Conservation (phyloP, 2,888 invertebrate genomes). For the Lochmaea crataegi region DNA sequence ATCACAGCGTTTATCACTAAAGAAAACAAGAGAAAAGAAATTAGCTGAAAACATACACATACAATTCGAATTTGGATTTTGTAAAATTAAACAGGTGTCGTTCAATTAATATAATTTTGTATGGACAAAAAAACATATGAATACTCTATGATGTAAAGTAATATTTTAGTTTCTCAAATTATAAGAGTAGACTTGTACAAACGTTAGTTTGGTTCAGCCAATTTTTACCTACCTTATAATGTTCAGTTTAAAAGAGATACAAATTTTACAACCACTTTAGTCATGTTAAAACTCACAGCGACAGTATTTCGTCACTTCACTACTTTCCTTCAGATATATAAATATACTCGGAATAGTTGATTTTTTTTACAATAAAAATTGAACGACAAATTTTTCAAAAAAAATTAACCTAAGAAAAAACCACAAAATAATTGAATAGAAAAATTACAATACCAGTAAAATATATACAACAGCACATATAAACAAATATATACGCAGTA, state of each 20-base stretch:
- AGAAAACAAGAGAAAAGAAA: conserved; percentile 18
- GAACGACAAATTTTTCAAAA: not conserved
- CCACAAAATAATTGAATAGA: not conserved
- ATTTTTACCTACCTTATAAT: too few relatives aligned
- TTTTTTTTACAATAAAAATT: not conserved
- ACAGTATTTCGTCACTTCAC: too few relatives aligned
- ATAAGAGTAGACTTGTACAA: too few relatives aligned
- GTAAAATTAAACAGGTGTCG: not conserved
- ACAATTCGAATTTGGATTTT: not conserved
- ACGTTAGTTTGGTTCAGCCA: too few relatives aligned
- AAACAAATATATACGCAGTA: not conserved
- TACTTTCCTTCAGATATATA: too few relatives aligned
- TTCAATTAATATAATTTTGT: not conserved
- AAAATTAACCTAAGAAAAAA: not conserved
- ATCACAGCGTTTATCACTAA: conserved; percentile 37
- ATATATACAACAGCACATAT: conserved; percentile 18
- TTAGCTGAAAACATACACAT: not conserved
- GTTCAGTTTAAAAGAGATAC: too few relatives aligned
- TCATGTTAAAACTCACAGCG: too few relatives aligned
- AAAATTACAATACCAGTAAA: conserved; percentile 21
- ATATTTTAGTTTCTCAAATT: too few relatives aligned
- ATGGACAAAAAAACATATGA: too few relatives aligned
- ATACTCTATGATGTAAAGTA: too few relatives aligned
- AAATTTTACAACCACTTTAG: too few relatives aligned
- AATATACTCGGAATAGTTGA: too few relatives aligned